Percentiles rank a stretch among this genome's conserved stretches.
Evolutionary conservation across 2,888 invertebrate species (phyloP).

Genomic region (Rhagonycha fulva): DNA sequence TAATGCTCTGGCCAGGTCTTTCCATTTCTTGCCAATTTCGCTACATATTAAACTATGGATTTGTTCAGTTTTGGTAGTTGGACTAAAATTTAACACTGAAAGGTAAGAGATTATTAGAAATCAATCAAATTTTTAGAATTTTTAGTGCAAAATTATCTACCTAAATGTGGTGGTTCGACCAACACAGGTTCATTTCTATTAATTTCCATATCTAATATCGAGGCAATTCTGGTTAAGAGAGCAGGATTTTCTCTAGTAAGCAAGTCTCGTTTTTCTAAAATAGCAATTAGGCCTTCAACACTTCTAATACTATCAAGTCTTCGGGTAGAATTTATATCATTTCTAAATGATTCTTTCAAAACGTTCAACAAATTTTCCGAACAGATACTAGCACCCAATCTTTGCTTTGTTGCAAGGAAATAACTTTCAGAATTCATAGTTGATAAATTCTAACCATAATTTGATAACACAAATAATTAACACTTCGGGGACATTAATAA

Average conservation of each 20-base stretch:
- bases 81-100: constrained; percentile 8
- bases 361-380: not conserved
- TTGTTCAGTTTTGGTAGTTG: constrained; percentile 7
- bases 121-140: not conserved
- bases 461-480: not conserved
- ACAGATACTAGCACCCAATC: not conserved
- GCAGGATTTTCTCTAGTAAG: constrained; percentile 33
- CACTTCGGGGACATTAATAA: not conserved
- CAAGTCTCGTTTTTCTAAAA: constrained; percentile 42
- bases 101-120: not conserved
- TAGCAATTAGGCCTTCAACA: constrained; percentile 33
- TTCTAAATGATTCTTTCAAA: constrained; percentile 22
- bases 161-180: not conserved
- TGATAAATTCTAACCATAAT: not conserved
- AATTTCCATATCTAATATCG: not conserved
- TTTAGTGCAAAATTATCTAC: not conserved
- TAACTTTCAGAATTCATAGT: not conserved
- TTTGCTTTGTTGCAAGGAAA: not conserved
- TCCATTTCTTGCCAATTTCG: constrained; percentile 47
- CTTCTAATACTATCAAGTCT: constrained; percentile 30
- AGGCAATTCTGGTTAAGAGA: constrained; percentile 34
- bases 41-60: constrained; percentile 34
- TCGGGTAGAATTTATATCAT: constrained; percentile 40
- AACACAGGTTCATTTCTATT: not conserved
- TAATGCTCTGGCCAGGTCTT: constrained; percentile 44